Percentiles rank a stretch among this genome's conserved stretches.
phyloP scores from a whole-genome alignment of 2,888 invertebrate species.

The Emmelina monodactyla region DNA sequence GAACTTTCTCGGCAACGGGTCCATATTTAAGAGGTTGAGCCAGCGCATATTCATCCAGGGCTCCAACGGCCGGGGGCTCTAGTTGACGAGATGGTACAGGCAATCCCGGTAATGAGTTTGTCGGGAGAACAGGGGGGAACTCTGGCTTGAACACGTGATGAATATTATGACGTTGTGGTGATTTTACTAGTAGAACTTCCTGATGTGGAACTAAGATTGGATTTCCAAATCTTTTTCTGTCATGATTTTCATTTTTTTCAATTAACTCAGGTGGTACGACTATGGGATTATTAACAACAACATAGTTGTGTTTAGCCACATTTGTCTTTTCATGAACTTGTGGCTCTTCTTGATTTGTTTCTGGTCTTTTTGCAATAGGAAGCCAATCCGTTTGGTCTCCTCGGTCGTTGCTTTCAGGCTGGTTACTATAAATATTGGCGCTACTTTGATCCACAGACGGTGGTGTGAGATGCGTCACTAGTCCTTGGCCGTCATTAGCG shows the following conservation, averaged over 20 bases:
- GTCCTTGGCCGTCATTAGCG: slow-evolving; percentile 27
- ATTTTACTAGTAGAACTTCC: slow-evolving; percentile 16
- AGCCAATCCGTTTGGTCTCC: slow-evolving; percentile 48
- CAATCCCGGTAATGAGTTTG: slow-evolving; percentile 12
- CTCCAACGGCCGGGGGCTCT: slow-evolving; percentile 39
- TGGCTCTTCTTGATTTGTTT: slow-evolving; percentile 10
- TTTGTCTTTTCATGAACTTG: neutral
- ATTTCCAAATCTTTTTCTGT: no score
- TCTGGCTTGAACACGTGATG: no score
- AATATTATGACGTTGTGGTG: slow-evolving; percentile 17
- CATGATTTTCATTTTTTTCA: neutral
- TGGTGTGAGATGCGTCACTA: slow-evolving; percentile 44
- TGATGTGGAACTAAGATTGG: no score
- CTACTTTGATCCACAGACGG: slow-evolving; percentile 30
- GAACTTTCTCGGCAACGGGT: slow-evolving; percentile 36
- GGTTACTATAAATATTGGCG: slow-evolving; percentile 17
- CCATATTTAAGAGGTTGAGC: slow-evolving; percentile 50
- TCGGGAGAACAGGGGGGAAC: slow-evolving; percentile 17
- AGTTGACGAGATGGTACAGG: slow-evolving; percentile 36
- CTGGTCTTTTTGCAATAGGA: slow-evolving; percentile 33
- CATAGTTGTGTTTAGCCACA: no score
- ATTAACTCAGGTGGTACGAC: no score
- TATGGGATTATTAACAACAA: no score
- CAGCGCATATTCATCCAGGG: slow-evolving; percentile 37
- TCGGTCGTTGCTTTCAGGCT: slow-evolving; percentile 29